These are phyloP conservation scores for Acrossocheilus wenchowensis DNA, from an alignment of 2,797 vertebrate genomes.

Conservation along the genomic window DNA sequence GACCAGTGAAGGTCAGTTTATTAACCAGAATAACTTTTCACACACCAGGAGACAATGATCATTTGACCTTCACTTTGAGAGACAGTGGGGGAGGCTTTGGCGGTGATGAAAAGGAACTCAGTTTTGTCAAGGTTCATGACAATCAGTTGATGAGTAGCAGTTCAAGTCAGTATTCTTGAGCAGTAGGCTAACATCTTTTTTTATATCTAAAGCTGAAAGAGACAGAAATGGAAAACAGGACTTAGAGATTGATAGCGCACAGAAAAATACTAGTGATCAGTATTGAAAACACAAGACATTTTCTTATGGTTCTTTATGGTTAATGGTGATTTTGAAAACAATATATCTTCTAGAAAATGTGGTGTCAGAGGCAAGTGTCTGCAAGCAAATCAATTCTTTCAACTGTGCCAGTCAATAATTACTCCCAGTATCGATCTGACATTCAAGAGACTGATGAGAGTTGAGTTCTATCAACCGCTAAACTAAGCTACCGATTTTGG, in stretches of 20 bases:
- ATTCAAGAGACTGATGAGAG: background rate
- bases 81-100: background rate
- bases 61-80: background rate
- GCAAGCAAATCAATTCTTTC: background rate
- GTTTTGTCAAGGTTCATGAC: background rate
- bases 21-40: background rate
- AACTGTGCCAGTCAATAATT: background rate
- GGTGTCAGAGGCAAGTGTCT: background rate
- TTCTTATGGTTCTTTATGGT: background rate
- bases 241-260: background rate
- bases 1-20: constrained; percentile 3
- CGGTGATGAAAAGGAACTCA: background rate
- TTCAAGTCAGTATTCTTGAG: background rate
- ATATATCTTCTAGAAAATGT: background rate
- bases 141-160: constrained; percentile 1
- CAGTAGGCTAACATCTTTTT: background rate
- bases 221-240: background rate
- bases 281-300: background rate
- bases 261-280: background rate
- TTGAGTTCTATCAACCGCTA: background rate
- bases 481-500: background rate
- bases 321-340: background rate
- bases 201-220: background rate
- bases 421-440: background rate
- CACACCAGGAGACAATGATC: background rate